Conservation (phyloP, 2,888 invertebrate genomes). For the Automeris io region DNA sequence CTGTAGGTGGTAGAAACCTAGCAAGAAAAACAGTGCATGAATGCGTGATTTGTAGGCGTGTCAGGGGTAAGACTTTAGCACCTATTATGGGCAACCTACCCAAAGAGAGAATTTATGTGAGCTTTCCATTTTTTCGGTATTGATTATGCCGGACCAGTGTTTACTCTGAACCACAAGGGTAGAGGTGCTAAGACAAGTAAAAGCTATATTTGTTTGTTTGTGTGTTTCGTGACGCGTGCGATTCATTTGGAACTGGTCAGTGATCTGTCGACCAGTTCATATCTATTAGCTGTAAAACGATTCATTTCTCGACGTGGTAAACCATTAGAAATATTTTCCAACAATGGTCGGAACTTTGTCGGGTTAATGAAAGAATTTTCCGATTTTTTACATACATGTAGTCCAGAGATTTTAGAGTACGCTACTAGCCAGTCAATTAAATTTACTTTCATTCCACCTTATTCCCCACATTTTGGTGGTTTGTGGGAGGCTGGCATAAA, state of each 20-base stretch:
- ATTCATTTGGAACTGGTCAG: constrained; percentile 9
- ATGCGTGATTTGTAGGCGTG: not conserved
- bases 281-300: no score
- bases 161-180: constrained; percentile 6
- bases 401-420: no score
- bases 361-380: no score
- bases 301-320: no score
- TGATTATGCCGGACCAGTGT: not conserved
- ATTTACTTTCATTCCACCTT: no score
- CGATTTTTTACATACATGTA: no score
- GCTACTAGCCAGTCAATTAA: no score
- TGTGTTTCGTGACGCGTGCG: constrained; percentile 6
- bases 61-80: no score
- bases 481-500: no score
- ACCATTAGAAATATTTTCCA: no score
- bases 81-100: not conserved
- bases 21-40: not conserved
- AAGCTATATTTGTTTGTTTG: constrained; percentile 8
- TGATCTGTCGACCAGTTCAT: constrained; percentile 5
- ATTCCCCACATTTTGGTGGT: no score
- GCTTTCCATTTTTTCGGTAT: not conserved
- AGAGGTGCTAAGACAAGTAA: constrained; percentile 6
- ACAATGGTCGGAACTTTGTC: no score
- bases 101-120: not conserved
- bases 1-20: not conserved